phyloP scores from a whole-genome alignment of 2,888 invertebrate genomes.

The Hesperia comma region DNA sequence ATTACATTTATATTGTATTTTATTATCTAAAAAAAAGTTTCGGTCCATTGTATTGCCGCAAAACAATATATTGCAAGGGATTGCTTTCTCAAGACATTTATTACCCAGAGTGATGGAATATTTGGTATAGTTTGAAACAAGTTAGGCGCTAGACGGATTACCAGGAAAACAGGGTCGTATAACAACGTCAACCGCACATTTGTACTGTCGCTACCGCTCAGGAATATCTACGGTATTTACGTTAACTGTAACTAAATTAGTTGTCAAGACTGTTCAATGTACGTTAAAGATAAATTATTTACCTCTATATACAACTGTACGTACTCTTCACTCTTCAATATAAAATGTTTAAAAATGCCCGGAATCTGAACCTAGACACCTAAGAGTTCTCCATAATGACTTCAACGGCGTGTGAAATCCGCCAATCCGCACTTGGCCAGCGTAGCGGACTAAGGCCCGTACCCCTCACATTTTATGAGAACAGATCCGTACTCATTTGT shows the following conservation, averaged over 20 bases:
- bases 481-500: no score
- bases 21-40: no score
- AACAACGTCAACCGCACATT: slow-evolving; percentile 80
- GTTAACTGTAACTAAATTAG: background rate
- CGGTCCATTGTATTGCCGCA: background rate
- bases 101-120: slow-evolving; percentile 8
- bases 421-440: no score
- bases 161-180: slow-evolving; percentile 72
- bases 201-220: slow-evolving; percentile 60
- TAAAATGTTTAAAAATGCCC: no score
- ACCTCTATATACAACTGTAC: background rate
- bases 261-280: background rate
- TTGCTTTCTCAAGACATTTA: slow-evolving; percentile 1
- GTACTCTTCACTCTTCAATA: no score
- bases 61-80: background rate
- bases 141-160: slow-evolving; percentile 70
- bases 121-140: slow-evolving; percentile 76
- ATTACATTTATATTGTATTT: no score
- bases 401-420: no score
- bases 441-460: no score
- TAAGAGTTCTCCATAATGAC: no score
- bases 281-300: background rate
- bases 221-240: slow-evolving; percentile 5
- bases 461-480: no score
- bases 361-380: no score